Conservation (phyloP, 2,888 invertebrate species). For the Oscheius onirici region DNA sequence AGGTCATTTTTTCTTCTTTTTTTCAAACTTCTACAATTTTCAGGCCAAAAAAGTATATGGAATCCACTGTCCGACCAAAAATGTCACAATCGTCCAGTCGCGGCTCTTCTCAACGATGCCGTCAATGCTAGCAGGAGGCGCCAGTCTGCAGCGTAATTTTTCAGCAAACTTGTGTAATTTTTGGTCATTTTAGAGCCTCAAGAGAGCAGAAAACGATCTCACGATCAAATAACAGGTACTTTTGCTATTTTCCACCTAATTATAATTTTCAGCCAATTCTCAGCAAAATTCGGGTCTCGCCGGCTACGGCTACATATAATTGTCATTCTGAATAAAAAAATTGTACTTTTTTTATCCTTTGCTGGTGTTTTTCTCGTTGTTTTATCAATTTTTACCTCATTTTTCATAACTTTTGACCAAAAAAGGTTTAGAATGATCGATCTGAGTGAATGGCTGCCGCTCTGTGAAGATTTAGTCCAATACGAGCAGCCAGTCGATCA, state of each 20-base stretch:
- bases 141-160: too few species aligned
- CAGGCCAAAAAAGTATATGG: slow-evolving; percentile 29
- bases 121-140: neutral
- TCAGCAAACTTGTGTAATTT: too few species aligned
- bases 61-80: slow-evolving; percentile 15
- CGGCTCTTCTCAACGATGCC: slow-evolving; percentile 10
- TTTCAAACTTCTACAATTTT: neutral
- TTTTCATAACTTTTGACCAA: neutral
- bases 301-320: slow-evolving; percentile 9
- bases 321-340: neutral
- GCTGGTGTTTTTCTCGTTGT: too few species aligned
- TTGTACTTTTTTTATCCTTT: too few species aligned
- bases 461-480: slow-evolving; percentile 32
- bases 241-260: neutral
- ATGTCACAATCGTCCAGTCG: slow-evolving; percentile 22
- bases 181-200: too few species aligned
- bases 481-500: slow-evolving; percentile 39
- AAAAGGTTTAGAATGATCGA: neutral
- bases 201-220: too few species aligned
- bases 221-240: too few species aligned
- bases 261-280: neutral
- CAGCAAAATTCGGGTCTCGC: neutral
- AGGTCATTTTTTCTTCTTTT: neutral
- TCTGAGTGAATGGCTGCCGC: slow-evolving; percentile 26
- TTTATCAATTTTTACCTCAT: neutral